Percentiles rank a stretch among this genome's conserved stretches.
phyloP scores from a whole-genome alignment of 2,888 invertebrate genomes.

The Callyntrura guangdongensis region DNA sequence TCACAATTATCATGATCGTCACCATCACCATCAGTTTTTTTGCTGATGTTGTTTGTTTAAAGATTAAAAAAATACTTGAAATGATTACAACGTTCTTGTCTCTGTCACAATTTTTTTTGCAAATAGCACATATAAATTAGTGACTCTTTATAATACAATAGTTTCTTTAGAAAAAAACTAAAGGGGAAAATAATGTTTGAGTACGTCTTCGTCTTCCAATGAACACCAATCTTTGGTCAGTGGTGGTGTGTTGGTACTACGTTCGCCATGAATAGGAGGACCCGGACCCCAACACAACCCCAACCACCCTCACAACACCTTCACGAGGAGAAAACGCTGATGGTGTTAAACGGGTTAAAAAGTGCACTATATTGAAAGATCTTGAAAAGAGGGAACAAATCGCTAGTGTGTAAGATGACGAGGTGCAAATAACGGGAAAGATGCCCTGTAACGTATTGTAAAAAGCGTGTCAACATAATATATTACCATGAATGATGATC shows the following conservation, averaged over 20 bases:
- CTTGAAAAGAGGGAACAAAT: slow-evolving; percentile 38
- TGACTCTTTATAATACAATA: neutral
- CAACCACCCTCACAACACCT: neutral
- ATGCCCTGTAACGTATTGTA: slow-evolving; percentile 66
- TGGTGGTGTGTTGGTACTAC: neutral
- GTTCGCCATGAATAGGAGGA: no score
- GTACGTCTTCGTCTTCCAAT: neutral
- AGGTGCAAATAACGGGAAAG: slow-evolving; percentile 67
- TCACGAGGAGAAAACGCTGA: slow-evolving; percentile 37
- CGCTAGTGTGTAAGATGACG: no score
- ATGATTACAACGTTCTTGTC: slow-evolving; percentile 22
- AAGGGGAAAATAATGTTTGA: neutral
- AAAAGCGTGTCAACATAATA: slow-evolving; percentile 75
- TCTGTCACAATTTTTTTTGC: slow-evolving; percentile 44
- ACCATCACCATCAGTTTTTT: neutral
- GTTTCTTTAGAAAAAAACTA: neutral
- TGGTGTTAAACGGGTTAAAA: slow-evolving; percentile 59
- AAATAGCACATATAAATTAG: slow-evolving; percentile 43
- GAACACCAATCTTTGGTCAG: neutral
- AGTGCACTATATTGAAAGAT: slow-evolving; percentile 30
- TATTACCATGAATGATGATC: slow-evolving; percentile 56
- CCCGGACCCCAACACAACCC: no score
- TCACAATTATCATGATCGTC: slow-evolving; percentile 13
- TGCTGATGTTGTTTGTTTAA: neutral
- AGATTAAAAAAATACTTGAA: slow-evolving; percentile 24